Conservation (phyloP, 2,113 vertebrate species). For the Myrmecobius fasciatus region DNA sequence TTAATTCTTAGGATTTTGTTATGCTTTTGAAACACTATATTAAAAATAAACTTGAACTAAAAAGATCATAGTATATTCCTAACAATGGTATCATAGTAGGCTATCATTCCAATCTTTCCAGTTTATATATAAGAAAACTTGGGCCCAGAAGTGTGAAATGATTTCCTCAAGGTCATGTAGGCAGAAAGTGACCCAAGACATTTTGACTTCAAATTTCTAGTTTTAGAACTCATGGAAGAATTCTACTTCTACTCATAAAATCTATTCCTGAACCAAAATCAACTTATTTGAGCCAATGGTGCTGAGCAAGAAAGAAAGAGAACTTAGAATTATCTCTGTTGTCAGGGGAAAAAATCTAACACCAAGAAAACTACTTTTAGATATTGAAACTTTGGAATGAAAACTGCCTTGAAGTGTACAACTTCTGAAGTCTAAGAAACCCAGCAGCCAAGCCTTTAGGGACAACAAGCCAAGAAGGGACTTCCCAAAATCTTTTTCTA, state of each 20-base stretch:
- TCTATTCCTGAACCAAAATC: conserved; percentile 4
- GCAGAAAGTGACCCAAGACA: background rate
- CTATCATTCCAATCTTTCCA: background rate
- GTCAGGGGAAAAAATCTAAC: conserved; percentile 28
- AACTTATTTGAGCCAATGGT: background rate
- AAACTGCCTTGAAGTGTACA: background rate
- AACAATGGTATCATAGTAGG: background rate
- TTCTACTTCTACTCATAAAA: conserved; percentile 17
- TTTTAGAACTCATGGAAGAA: background rate
- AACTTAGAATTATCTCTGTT: background rate
- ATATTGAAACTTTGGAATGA: conserved; percentile 30
- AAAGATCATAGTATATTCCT: background rate
- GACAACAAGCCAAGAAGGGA: background rate
- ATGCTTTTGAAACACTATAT: background rate
- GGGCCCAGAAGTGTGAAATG: background rate
- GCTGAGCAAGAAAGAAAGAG: background rate
- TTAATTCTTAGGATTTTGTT: background rate
- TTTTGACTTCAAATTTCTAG: background rate
- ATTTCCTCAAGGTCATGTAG: background rate
- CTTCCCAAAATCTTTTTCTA: background rate
- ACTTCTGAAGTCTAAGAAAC: background rate
- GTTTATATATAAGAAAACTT: background rate
- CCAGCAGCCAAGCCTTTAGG: background rate
- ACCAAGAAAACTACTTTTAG: conserved; percentile 10
- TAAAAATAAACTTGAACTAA: background rate